Percentiles rank a stretch among this genome's conserved stretches.
These are phyloP conservation scores for Medauroidea extradentata DNA, from an alignment of 1,140 invertebrate species.

Conservation along the genomic window DNA sequence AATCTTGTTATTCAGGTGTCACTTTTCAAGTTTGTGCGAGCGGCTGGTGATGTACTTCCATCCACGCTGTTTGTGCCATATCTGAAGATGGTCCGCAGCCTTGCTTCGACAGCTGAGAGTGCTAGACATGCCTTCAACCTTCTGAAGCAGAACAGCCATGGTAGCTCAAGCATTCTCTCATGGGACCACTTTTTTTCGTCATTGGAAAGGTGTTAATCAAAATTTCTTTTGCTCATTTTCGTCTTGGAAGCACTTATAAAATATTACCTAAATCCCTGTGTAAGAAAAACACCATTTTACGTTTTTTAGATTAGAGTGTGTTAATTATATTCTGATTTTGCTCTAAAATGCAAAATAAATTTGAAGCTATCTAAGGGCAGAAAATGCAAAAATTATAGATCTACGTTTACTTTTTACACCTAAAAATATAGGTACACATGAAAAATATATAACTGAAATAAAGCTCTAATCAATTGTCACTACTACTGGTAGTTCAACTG, in stretches of 20 bases:
- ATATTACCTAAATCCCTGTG: conserved; percentile 5
- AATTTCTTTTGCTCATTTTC: conserved; percentile 13
- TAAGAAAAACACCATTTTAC: conserved; percentile 4
- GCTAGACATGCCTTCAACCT: conserved; percentile 82
- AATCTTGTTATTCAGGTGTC: conserved; percentile 53
- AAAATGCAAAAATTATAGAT: too few relatives aligned
- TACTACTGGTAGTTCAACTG: too few relatives aligned
- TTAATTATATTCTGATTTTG: too few relatives aligned
- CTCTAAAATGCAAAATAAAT: too few relatives aligned
- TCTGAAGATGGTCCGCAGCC: conserved; percentile 77
- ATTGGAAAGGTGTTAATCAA: conserved; percentile 43
- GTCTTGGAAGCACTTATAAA: background rate
- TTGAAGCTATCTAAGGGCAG: too few relatives aligned
- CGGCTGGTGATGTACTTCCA: conserved; percentile 83
- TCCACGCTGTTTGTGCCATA: conserved; percentile 82
- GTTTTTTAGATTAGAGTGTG: too few relatives aligned
- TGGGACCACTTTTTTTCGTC: conserved; percentile 90
- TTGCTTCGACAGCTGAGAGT: conserved; percentile 66
- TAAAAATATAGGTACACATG: too few relatives aligned
- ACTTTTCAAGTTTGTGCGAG: conserved; percentile 85
- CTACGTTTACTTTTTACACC: too few relatives aligned
- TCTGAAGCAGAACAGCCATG: conserved; percentile 65
- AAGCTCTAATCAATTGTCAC: too few relatives aligned
- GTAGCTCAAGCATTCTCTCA: conserved; percentile 51
- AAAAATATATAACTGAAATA: too few relatives aligned